Evolutionary conservation across 2,888 invertebrate genomes (phyloP).

Genomic region (Chelonus formosanus): DNA sequence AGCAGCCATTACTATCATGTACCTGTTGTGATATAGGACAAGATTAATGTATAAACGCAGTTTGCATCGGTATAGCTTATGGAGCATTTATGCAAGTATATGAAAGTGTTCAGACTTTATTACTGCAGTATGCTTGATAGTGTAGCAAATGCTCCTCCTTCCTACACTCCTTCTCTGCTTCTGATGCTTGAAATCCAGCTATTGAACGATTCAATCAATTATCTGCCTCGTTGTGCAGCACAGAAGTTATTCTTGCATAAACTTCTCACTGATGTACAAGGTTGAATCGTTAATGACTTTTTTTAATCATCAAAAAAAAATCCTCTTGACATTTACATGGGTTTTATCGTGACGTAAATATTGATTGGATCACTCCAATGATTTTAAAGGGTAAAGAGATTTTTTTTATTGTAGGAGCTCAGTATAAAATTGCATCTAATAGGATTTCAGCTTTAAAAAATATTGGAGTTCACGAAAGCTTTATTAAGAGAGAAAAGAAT

Average conservation of each 20-base stretch:
- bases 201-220: constrained; percentile 45
- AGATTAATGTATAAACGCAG: constrained; percentile 27
- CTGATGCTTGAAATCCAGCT: constrained; percentile 9
- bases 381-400: neutral
- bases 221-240: constrained; percentile 45
- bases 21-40: constrained; percentile 18
- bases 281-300: too few species aligned
- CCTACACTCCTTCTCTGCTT: neutral
- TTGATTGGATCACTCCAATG: too few species aligned
- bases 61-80: constrained; percentile 22
- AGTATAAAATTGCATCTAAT: neutral
- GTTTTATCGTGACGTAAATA: neutral
- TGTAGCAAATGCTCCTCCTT: neutral
- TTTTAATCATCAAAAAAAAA: too few species aligned
- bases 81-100: constrained; percentile 10
- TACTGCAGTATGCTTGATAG: neutral
- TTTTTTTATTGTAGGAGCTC: neutral
- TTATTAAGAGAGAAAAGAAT: too few species aligned
- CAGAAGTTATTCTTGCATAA: constrained; percentile 24
- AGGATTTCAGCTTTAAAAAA: neutral
- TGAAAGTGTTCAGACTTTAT: constrained; percentile 19
- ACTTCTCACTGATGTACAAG: neutral
- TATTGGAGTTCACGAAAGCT: too few species aligned
- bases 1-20: neutral
- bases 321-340: too few species aligned